Evolutionary conservation across 2,113 vertebrate genomes (phyloP).

Genomic region (Antidorcas marsupialis): DNA sequence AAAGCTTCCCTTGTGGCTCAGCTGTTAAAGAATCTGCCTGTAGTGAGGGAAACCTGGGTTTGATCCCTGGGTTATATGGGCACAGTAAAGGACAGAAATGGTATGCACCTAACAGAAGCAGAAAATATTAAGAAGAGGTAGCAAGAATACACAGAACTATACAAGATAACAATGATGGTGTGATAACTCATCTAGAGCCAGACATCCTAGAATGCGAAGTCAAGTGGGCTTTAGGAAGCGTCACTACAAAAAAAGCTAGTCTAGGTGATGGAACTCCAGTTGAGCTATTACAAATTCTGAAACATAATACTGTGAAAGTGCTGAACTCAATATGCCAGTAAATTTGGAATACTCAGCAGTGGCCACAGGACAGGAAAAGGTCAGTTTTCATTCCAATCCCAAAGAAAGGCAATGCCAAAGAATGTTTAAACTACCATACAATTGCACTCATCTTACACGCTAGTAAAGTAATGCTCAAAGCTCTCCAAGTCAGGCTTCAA

Average conservation of each 20-base stretch:
- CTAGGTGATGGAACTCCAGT: background rate
- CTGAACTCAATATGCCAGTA: background rate
- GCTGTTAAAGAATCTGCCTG: background rate
- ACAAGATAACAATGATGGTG: background rate
- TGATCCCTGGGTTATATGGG: background rate
- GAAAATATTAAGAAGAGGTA: background rate
- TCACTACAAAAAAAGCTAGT: background rate
- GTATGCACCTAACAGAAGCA: background rate
- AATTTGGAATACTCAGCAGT: background rate
- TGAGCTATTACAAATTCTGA: background rate
- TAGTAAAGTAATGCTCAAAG: background rate
- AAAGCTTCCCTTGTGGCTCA: background rate
- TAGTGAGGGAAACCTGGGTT: background rate
- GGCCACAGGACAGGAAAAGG: background rate
- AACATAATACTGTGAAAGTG: background rate
- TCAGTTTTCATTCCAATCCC: background rate
- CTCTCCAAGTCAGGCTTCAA: background rate
- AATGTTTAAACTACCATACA: fast-evolving
- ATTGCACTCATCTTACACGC: background rate
- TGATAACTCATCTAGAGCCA: background rate
- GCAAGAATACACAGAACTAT: background rate
- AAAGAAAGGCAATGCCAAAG: background rate
- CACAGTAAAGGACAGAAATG: background rate
- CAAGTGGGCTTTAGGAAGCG: background rate
- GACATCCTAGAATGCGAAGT: background rate